Percentiles rank a stretch among this genome's conserved stretches.
These are phyloP conservation scores for Pedetes capensis DNA, from an alignment of 2,113 vertebrate genomes.

Conservation along the genomic window DNA sequence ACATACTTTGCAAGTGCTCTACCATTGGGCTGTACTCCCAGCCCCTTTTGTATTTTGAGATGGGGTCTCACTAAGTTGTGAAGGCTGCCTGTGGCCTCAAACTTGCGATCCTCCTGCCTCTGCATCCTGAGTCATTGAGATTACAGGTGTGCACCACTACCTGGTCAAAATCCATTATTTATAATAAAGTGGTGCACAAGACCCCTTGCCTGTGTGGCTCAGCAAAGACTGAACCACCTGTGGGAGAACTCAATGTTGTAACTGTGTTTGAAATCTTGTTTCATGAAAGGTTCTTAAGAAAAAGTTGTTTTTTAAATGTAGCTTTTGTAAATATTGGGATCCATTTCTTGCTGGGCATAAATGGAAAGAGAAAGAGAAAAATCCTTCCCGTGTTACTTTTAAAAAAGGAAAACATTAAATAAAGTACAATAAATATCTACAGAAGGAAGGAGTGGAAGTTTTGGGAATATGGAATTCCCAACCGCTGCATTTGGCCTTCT, in stretches of 20 bases:
- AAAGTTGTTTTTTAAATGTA: background rate
- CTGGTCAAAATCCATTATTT: background rate
- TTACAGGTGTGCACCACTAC: too few species aligned
- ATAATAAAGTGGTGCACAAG: background rate
- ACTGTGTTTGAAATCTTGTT: background rate
- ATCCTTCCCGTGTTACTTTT: background rate
- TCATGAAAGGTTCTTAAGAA: background rate
- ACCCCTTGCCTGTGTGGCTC: background rate
- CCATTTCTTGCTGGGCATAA: background rate
- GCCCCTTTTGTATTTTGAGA: too few species aligned
- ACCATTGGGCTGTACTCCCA: too few species aligned
- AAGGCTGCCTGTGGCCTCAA: too few species aligned
- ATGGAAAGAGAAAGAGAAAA: background rate
- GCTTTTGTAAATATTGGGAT: slow-evolving; percentile 2
- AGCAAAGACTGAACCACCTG: background rate
- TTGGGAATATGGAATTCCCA: background rate
- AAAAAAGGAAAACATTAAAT: background rate
- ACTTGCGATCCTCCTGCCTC: too few species aligned
- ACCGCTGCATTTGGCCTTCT: background rate
- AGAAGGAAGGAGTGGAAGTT: background rate
- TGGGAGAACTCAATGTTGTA: background rate
- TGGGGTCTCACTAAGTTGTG: too few species aligned
- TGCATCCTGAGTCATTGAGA: too few species aligned
- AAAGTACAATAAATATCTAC: background rate
- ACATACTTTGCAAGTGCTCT: too few species aligned